Evolutionary conservation across 2,113 vertebrate genomes (phyloP).

Genomic region (Camelus bactrianus): DNA sequence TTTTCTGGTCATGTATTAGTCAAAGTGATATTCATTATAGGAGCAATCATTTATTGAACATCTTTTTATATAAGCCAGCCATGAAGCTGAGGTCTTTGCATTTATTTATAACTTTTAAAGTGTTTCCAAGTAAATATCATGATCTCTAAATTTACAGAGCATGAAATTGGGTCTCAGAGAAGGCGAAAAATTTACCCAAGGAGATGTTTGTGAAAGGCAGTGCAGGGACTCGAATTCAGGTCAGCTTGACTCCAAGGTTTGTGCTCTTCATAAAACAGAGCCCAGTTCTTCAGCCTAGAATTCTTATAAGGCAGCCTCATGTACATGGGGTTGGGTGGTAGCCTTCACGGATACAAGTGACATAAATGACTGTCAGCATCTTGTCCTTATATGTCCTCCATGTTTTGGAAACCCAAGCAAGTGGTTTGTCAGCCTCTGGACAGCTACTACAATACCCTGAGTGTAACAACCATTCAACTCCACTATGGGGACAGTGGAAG

Average conservation of each 20-base stretch:
- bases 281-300: background rate
- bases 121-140: background rate
- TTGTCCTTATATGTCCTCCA: background rate
- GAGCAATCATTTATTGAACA: background rate
- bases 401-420: too few species aligned
- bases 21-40: background rate
- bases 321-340: background rate
- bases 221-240: background rate
- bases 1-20: background rate
- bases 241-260: background rate
- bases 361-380: too few species aligned
- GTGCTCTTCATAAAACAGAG: background rate
- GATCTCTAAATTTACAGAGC: background rate
- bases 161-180: background rate
- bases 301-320: background rate
- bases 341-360: background rate
- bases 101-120: background rate
- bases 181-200: background rate
- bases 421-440: too few species aligned
- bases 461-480: background rate
- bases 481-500: background rate
- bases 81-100: background rate
- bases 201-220: background rate
- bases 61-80: background rate
- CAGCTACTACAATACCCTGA: rapidly evolving